Evolutionary conservation across 37 sponge, comb jelly and placozoan species (phyloP).

Genomic region (Amphimedon queenslandica): DNA sequence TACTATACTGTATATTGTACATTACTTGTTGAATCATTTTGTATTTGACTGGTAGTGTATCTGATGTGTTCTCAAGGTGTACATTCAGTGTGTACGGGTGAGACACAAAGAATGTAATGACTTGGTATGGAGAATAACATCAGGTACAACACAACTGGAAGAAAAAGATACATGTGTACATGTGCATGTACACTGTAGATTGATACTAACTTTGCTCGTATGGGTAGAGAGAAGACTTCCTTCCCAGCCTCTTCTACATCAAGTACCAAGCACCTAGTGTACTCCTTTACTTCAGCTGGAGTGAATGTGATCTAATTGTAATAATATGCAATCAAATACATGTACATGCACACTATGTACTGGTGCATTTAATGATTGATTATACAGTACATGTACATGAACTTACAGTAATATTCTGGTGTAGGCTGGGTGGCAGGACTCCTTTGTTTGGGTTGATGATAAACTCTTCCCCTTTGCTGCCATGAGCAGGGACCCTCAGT

Average conservation of each 20-base stretch:
- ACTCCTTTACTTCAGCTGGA: conserved; percentile 61
- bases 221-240: conserved; percentile 82
- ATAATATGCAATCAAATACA: too few relatives aligned
- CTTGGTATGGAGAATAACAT: conserved; percentile 54
- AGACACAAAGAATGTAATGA: conserved; percentile 76
- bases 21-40: conserved; percentile 32
- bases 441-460: conserved; percentile 64
- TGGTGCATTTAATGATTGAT: too few relatives aligned
- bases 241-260: conserved; percentile 80
- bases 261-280: conserved; percentile 69
- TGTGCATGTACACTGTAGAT: too few relatives aligned
- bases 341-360: too few relatives aligned
- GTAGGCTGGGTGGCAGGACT: conserved; percentile 61
- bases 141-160: conserved; percentile 73
- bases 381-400: too few relatives aligned
- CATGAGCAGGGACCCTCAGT: conserved; percentile 57
- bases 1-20: too few relatives aligned
- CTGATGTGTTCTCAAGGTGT: conserved; percentile 67
- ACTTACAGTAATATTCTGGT: too few relatives aligned
- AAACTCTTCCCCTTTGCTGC: conserved; percentile 70
- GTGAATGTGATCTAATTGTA: conserved; percentile 70
- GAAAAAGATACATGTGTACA: too few relatives aligned
- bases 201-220: conserved; percentile 69
- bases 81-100: conserved; percentile 65
- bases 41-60: conserved; percentile 79